Evolutionary conservation across 2,888 invertebrate species (phyloP).

Genomic region (Oconnorella tubifera): DNA sequence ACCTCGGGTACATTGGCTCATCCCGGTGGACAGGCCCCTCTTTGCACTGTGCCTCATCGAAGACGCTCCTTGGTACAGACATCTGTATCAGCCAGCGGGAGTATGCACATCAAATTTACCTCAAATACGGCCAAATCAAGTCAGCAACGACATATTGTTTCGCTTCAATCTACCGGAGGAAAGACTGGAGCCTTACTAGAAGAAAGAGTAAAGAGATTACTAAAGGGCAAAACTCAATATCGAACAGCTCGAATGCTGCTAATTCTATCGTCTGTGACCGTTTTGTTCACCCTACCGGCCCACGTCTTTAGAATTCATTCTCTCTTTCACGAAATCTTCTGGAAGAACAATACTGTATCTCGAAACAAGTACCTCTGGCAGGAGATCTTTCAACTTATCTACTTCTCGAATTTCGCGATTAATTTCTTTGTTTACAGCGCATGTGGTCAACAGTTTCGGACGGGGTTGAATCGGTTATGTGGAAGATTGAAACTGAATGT

Average conservation of each 20-base stretch:
- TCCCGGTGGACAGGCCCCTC: background rate
- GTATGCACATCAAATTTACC: constrained; percentile 25
- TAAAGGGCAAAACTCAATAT: constrained; percentile 18
- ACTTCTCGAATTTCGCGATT: constrained; percentile 32
- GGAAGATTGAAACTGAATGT: constrained; percentile 13
- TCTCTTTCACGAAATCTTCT: constrained; percentile 10
- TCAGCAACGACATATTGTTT: too few relatives aligned
- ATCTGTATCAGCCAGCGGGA: constrained; percentile 25
- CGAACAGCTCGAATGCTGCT: constrained; percentile 40
- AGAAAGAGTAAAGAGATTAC: constrained; percentile 8
- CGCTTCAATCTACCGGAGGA: too few relatives aligned
- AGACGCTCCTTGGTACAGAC: constrained; percentile 19
- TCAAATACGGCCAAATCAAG: background rate
- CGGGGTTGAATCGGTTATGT: constrained; percentile 20
- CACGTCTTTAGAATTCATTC: constrained; percentile 40
- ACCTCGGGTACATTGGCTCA: background rate
- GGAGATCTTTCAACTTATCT: constrained; percentile 29
- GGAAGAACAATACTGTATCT: background rate
- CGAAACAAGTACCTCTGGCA: constrained; percentile 13
- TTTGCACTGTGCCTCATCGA: background rate
- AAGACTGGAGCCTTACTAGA: too few relatives aligned
- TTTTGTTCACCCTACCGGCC: constrained; percentile 45
- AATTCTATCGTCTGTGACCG: constrained; percentile 44
- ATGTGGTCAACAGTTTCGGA: constrained; percentile 31
- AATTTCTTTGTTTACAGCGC: constrained; percentile 34